Conservation (phyloP, 2,113 vertebrate species). For the Prunella fulvescens region DNA sequence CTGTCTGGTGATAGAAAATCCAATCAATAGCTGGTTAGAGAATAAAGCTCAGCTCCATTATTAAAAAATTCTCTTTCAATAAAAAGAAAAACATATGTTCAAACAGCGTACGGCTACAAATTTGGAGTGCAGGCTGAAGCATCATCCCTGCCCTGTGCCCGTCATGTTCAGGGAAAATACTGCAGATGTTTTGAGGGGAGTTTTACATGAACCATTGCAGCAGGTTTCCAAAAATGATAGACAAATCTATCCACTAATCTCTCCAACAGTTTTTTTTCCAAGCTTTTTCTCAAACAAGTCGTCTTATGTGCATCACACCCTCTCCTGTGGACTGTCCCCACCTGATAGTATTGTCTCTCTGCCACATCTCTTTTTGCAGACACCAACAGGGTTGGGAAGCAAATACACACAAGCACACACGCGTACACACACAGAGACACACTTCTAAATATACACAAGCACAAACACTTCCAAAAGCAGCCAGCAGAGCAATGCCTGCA, state of each 20-base stretch:
- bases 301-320: background rate
- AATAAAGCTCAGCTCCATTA: conserved; percentile 14
- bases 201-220: background rate
- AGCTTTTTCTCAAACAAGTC: background rate
- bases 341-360: background rate
- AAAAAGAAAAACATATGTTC: conserved; percentile 46
- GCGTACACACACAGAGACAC: background rate
- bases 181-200: conserved; percentile 21
- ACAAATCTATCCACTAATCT: background rate
- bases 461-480: background rate
- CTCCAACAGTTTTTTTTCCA: background rate
- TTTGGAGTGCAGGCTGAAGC: background rate
- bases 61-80: conserved; percentile 20
- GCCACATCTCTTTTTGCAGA: background rate
- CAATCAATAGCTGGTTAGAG: conserved; percentile 41
- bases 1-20: conserved; percentile 27
- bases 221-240: background rate
- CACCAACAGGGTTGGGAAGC: background rate
- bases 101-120: background rate
- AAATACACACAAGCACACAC: background rate
- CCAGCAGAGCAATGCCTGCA: background rate
- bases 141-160: background rate
- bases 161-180: background rate
- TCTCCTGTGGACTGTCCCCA: background rate
- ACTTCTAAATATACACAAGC: background rate